Base-by-base conservation (phyloP, 2,888 invertebrate genomes). In the Electrophaes corylata region DNA sequence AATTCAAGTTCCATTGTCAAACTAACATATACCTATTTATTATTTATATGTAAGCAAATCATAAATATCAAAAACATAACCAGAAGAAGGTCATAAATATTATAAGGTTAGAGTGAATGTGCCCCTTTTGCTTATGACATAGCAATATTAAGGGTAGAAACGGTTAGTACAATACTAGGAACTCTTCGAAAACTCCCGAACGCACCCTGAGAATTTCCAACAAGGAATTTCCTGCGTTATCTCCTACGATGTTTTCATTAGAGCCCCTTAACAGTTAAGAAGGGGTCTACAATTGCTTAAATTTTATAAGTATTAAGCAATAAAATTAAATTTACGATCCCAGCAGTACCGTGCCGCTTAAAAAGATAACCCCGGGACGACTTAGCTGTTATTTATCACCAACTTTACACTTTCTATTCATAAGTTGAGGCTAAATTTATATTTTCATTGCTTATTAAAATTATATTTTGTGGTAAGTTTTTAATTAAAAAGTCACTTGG, bases 271-370 rank as follows among this genome's bases (percentile, higher is more conserved):
- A 55, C 60, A 39, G 60, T 60, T 60, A 55, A 60, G 59, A 50
- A 54, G 59, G 60, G 63, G 57, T 65, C 57, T 75, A 70, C 76
- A 74, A 80, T 76, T 77, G 79, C 76, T 62, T 71, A 76, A 77
- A 79, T 81, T 79, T 81, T 74, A 73, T 76, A 76, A 78, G 76
- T 79, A 73, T 75, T 73, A 73, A 72, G 79, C 76, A 78, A 79
- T 83, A 84, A 81, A 80, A 81, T 79, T 71, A 76, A 83, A 83
- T 84, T 84, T 83, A 84, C 75, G 80, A 70, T 67, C 67, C 78
- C 77, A 75, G 72, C 70, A 66, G 62, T 60, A 58, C 63, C 68
- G 59, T 72, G 75, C 75, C 73, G 75, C 78, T 80, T 78, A 77
- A 76, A 78, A 79, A 81, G 83, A 83, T 83, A 82, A 83, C 83